Conservation (phyloP, 2,113 vertebrate species). For the Sula dactylatra region DNA sequence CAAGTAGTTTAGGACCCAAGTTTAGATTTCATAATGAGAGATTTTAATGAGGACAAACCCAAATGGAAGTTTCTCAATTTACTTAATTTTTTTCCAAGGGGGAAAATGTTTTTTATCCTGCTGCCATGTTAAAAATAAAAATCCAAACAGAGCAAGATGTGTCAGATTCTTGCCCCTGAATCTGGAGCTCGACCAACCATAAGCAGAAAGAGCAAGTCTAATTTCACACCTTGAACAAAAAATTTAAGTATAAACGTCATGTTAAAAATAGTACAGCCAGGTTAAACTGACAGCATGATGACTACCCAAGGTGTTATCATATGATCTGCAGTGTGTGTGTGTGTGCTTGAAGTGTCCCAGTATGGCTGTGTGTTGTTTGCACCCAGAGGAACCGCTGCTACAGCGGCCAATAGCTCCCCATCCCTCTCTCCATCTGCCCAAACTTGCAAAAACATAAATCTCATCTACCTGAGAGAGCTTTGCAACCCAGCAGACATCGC, state of each 20-base stretch:
- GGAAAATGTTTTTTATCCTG: neutral
- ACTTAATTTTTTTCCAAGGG: neutral
- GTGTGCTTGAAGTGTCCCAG: neutral
- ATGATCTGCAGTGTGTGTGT: neutral
- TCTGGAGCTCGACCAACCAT: neutral
- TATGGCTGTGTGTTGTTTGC: neutral
- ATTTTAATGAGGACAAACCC: neutral
- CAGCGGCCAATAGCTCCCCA: constrained; percentile 21
- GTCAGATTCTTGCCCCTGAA: neutral
- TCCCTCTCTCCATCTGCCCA: constrained; percentile 36
- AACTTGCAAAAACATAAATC: constrained; percentile 30
- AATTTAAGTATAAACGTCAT: neutral
- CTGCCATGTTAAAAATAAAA: neutral
- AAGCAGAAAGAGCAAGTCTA: neutral
- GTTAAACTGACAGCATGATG: neutral
- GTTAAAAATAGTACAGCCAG: constrained; percentile 22
- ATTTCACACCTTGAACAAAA: neutral
- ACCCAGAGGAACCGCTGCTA: neutral
- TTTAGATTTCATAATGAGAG: neutral
- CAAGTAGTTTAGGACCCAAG: neutral
- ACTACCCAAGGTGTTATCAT: constrained; percentile 25
- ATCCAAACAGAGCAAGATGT: neutral
- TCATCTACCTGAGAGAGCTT: constrained; percentile 24
- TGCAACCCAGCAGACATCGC: neutral
- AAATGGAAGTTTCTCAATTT: neutral